A percentile compares a stretch with the other conserved stretches of the same genome.
phyloP scores from a whole-genome alignment of 1,140 invertebrate genomes.

The Dreissena polymorpha region DNA sequence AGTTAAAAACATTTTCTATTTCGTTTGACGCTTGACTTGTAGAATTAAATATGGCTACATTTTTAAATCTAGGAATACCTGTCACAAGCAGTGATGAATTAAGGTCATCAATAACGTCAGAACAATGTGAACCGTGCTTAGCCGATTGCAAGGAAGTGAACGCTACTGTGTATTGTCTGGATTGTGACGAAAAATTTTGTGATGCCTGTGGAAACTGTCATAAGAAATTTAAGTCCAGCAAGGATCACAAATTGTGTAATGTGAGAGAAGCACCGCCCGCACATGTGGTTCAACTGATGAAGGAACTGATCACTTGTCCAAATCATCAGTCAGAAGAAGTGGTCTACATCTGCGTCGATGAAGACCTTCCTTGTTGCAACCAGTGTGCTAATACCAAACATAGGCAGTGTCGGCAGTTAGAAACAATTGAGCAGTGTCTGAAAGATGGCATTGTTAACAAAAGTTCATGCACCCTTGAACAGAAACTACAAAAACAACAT shows the following conservation, averaged over 20 bases:
- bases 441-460: too few relatives aligned
- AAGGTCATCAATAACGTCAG: too few relatives aligned
- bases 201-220: neutral
- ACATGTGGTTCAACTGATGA: neutral
- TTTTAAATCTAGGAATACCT: too few relatives aligned
- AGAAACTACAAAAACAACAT: too few relatives aligned
- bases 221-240: neutral
- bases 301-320: neutral
- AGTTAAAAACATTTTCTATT: too few relatives aligned
- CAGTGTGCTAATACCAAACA: neutral
- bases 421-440: neutral
- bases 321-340: neutral
- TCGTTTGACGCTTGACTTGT: too few relatives aligned
- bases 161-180: neutral
- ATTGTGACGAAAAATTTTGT: neutral
- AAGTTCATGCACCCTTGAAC: too few relatives aligned
- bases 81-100: too few relatives aligned
- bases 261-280: neutral
- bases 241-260: neutral
- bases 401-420: neutral
- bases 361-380: neutral
- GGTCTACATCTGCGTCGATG: neutral
- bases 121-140: neutral
- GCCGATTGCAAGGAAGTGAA: neutral
- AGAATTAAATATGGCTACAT: too few relatives aligned